Percentiles rank a stretch among this genome's conserved stretches.
phyloP scores from a whole-genome alignment of 2,797 vertebrate species.

The Furcifer pardalis region DNA sequence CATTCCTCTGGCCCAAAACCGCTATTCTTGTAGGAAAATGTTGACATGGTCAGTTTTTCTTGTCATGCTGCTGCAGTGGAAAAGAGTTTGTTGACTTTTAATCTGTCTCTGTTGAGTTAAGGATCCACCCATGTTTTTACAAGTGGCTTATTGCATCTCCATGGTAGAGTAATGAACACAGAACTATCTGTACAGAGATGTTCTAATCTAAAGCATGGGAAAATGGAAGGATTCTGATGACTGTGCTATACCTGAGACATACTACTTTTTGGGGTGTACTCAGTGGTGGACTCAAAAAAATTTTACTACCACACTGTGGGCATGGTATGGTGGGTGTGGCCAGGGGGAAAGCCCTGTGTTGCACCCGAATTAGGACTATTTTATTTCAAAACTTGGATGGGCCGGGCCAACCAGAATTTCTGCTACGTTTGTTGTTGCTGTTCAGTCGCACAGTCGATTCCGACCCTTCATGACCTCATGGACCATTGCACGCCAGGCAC shows the following conservation, averaged over 20 bases:
- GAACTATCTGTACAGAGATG: not conserved
- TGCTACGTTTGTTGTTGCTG: too few species aligned
- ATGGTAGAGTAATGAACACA: not conserved
- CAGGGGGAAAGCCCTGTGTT: too few species aligned
- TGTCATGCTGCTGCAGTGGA: not conserved
- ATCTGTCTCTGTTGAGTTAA: not conserved
- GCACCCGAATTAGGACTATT: too few species aligned
- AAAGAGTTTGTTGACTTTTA: not conserved
- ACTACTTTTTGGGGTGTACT: not conserved
- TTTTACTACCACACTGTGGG: too few species aligned
- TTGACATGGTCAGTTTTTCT: not conserved
- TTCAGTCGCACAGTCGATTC: too few species aligned
- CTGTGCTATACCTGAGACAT: not conserved
- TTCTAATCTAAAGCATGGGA: not conserved
- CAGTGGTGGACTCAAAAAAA: too few species aligned
- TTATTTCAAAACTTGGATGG: too few species aligned
- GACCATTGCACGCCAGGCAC: too few species aligned
- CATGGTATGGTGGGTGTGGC: too few species aligned
- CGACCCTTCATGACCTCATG: too few species aligned
- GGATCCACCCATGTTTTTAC: not conserved
- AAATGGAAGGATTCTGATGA: not conserved
- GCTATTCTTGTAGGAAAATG: not conserved
- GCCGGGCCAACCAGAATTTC: too few species aligned
- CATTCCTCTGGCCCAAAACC: not conserved
- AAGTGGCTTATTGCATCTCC: not conserved